Base-by-base conservation (phyloP, 2,113 vertebrate genomes). In the Chlorodrepanis virens region DNA sequence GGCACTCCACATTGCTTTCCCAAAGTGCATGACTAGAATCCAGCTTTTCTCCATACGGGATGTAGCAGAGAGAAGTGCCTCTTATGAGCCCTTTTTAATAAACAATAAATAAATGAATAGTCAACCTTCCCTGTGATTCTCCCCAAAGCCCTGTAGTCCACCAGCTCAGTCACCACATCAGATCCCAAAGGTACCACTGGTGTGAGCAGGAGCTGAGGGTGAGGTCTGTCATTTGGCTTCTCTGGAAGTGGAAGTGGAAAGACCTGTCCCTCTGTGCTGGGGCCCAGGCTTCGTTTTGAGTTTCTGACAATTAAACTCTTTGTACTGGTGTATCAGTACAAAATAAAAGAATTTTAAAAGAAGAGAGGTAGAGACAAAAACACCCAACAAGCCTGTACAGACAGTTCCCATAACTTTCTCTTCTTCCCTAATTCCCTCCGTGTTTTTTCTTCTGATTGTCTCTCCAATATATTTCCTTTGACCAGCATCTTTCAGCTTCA, bases 81-180 rank as follows among this genome's bases (percentile, higher is more conserved):
- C 72, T 83, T 83, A 42, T n/a, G 27, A 72, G n/a, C 20, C n/a
- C 53, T 53, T 82, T 56, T 17, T 20, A 40, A 40, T 40, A 40
- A 14, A 40, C 40, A 40, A 40, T 40, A 40, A 40, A 40, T 40
- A 31, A 35, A 83, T 53, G 22, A 75, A 82, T 22, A 50, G 72
- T 12, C 10, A 37, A 10, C 27, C 5, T 52, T 16, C 2, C 13
- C 10, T 7, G 0, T 2, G 18, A 17, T 47, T 60, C 11, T 54
- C 3, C 70, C 54, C 45, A 47, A 9, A 13, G 19, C 23, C 31
- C 20, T 39, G 45, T 11, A 54, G 33, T 25, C 39, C 63, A 59
- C n/a, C 54, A 56, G 37, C 21, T 27, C 25, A 50, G 33, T n/a
- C 50, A 31, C 52, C 29, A 10, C 0, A 1, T n/a, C 42, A 35